Evolutionary conservation across 2,797 vertebrate species (phyloP).

Genomic region (Sparidentex hasta): DNA sequence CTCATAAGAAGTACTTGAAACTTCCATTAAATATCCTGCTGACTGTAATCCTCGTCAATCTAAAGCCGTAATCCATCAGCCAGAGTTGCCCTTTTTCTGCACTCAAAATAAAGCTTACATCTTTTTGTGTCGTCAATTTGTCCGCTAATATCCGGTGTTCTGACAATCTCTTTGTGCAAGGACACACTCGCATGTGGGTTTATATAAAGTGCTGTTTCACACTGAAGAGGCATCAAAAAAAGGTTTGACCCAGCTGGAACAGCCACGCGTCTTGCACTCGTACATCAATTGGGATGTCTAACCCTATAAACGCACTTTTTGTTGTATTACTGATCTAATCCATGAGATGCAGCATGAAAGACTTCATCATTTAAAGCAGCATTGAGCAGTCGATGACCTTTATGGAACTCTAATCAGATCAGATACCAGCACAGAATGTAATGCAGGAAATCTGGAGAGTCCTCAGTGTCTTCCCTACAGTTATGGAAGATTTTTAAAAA

Average conservation of each 20-base stretch:
- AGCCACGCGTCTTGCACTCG: background rate
- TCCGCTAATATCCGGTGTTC: conserved; percentile 5
- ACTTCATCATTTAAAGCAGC: conserved; percentile 18
- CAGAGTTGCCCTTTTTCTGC: conserved; percentile 30
- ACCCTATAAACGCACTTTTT: conserved; percentile 14
- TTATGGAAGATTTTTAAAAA: no score
- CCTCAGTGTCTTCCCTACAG: background rate
- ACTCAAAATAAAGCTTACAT: conserved; percentile 4
- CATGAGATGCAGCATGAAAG: conserved; percentile 8
- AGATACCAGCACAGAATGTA: background rate
- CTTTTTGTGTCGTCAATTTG: conserved; percentile 12
- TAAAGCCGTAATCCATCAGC: conserved; percentile 61
- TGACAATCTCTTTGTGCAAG: conserved; percentile 7
- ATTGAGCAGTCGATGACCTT: conserved; percentile 32
- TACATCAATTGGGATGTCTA: background rate
- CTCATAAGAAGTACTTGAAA: conserved; percentile 34
- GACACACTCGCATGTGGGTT: conserved; percentile 15
- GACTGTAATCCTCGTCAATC: conserved; percentile 68
- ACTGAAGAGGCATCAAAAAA: background rate
- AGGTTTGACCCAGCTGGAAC: conserved; percentile 12
- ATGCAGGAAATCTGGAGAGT: background rate
- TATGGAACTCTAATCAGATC: conserved; percentile 1
- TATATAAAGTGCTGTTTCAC: conserved; percentile 15
- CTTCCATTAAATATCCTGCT: conserved; percentile 63
- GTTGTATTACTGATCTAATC: conserved; percentile 16